Evolutionary conservation across 2,888 invertebrate species (phyloP).

Genomic region (Limenitis camilla): DNA sequence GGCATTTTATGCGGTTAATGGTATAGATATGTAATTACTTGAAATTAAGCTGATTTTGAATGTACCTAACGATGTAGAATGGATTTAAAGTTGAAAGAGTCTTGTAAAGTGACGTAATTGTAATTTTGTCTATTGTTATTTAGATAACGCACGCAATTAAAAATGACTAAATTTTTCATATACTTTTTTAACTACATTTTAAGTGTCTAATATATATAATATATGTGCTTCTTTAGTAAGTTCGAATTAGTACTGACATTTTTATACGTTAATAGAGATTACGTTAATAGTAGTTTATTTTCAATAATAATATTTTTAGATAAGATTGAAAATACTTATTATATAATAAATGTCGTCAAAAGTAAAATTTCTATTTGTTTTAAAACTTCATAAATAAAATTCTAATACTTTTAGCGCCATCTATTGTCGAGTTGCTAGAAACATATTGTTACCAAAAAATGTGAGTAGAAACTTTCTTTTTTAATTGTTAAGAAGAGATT

Average conservation of each 20-base stretch:
- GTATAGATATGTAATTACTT: slow-evolving; percentile 48
- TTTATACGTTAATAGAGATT: too few relatives aligned
- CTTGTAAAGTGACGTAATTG: slow-evolving; percentile 6
- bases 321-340: too few relatives aligned
- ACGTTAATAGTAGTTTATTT: too few relatives aligned
- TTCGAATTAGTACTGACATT: too few relatives aligned
- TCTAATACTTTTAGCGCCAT: slow-evolving; percentile 9
- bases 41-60: slow-evolving; percentile 50
- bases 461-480: background rate
- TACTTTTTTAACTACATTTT: background rate
- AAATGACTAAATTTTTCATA: background rate
- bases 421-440: background rate
- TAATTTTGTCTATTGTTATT: background rate
- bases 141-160: background rate
- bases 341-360: background rate
- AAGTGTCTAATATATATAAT: too few relatives aligned
- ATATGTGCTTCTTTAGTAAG: too few relatives aligned
- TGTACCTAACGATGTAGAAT: slow-evolving; percentile 26
- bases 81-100: background rate
- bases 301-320: too few relatives aligned
- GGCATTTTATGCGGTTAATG: slow-evolving; percentile 58
- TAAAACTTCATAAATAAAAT: too few relatives aligned
- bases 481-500: too few relatives aligned
- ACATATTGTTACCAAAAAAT: background rate
- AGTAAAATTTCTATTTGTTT: too few relatives aligned